Conservation (phyloP, 2,113 vertebrate species). For the Edolisoma coerulescens region DNA sequence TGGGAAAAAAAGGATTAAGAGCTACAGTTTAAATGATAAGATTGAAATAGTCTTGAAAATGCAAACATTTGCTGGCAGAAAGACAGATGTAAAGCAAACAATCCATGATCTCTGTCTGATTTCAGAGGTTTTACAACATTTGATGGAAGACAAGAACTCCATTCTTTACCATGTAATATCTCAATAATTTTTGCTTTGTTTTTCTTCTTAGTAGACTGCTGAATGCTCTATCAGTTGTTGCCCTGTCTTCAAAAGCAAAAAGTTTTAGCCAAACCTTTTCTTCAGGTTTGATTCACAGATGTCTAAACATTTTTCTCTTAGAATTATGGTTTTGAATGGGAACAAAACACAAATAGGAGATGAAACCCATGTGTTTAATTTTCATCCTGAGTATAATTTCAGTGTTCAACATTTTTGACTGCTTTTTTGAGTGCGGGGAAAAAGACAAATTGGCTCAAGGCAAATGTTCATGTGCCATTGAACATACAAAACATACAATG, state of each 20-base stretch:
- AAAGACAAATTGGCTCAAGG: neutral
- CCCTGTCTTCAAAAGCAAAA: neutral
- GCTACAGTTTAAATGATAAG: neutral
- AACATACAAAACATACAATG: neutral
- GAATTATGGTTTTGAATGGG: neutral
- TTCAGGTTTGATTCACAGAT: neutral
- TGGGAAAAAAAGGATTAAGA: neutral
- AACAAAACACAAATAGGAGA: neutral
- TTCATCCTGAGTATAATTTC: neutral
- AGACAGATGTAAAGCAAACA: neutral
- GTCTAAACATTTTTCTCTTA: neutral
- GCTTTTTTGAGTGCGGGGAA: neutral
- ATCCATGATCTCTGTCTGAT: neutral
- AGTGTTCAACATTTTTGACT: neutral
- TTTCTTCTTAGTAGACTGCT: neutral
- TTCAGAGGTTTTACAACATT: neutral
- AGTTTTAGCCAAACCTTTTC: neutral
- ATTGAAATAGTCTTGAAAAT: constrained; percentile 2
- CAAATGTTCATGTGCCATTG: neutral
- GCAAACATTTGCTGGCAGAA: neutral
- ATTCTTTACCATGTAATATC: neutral
- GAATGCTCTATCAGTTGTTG: neutral
- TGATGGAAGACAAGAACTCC: neutral
- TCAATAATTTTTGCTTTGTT: neutral
- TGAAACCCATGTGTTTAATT: neutral